phyloP scores from a whole-genome alignment of 2,113 vertebrate genomes.

The Aegithalos caudatus region DNA sequence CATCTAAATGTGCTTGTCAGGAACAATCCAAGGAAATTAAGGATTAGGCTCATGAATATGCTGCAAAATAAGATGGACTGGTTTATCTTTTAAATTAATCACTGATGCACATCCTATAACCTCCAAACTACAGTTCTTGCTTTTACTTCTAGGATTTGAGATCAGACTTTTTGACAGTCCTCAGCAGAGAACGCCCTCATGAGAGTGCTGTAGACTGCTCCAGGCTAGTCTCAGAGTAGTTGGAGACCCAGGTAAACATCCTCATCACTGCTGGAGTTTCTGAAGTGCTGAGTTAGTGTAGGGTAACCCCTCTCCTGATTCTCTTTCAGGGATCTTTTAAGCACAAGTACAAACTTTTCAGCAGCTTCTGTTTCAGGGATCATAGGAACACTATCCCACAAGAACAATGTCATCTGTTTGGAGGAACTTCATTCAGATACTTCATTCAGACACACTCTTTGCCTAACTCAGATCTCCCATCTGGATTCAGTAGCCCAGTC shows the following conservation, averaged over 20 bases:
- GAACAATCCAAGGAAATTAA: neutral
- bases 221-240: neutral
- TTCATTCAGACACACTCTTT: neutral
- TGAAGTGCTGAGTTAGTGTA: neutral
- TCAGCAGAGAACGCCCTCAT: neutral
- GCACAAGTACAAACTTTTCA: neutral
- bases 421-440: neutral
- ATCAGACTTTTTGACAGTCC: neutral
- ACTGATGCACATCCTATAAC: neutral
- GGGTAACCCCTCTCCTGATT: neutral
- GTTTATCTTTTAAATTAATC: neutral
- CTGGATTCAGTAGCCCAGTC: neutral
- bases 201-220: neutral
- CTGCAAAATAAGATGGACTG: neutral
- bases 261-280: neutral
- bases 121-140: neutral
- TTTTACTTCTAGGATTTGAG: neutral
- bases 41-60: neutral
- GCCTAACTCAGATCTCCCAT: neutral
- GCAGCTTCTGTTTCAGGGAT: neutral
- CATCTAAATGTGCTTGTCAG: neutral
- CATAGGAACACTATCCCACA: neutral
- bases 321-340: neutral
- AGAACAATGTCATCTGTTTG: neutral
- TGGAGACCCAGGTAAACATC: neutral